These are phyloP conservation scores for Elegia similella DNA, from an alignment of 2,888 invertebrate species.

Conservation along the genomic window DNA sequence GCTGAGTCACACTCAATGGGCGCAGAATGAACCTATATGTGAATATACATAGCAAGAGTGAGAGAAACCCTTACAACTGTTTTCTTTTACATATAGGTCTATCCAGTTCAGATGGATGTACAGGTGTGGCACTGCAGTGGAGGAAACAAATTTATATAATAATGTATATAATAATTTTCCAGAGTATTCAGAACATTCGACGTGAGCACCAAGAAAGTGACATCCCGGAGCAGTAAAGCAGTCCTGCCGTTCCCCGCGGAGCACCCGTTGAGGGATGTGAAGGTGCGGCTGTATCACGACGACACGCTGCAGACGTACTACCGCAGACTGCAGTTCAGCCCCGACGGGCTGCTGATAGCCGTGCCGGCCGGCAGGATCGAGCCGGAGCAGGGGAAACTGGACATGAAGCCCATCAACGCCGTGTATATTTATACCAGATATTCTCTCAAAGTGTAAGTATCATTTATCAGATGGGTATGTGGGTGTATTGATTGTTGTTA, in stretches of 20 bases:
- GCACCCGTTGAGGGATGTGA: conserved; percentile 82
- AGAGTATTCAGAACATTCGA: conserved; percentile 87
- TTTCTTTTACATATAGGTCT: too few species aligned
- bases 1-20: too few species aligned
- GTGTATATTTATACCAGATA: conserved; percentile 83
- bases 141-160: too few species aligned
- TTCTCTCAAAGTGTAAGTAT: conserved; percentile 83
- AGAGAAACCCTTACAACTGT: too few species aligned
- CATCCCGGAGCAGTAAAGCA: conserved; percentile 85
- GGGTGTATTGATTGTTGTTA: too few species aligned
- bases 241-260: conserved; percentile 77
- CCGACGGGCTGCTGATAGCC: conserved; percentile 94
- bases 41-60: too few species aligned
- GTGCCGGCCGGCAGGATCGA: conserved; percentile 94
- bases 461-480: too few species aligned
- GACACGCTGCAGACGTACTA: conserved; percentile 97
- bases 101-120: too few species aligned
- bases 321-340: conserved; percentile 93
- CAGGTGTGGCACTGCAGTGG: too few species aligned
- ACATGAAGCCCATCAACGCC: conserved; percentile 80
- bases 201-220: conserved; percentile 84
- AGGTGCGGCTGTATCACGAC: conserved; percentile 91
- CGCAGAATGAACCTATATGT: too few species aligned
- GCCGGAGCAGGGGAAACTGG: conserved; percentile 81
- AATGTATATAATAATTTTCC: conserved; percentile 23